Evolutionary conservation across 2,888 invertebrate species (phyloP).

Genomic region (Harpalus rubripes): DNA sequence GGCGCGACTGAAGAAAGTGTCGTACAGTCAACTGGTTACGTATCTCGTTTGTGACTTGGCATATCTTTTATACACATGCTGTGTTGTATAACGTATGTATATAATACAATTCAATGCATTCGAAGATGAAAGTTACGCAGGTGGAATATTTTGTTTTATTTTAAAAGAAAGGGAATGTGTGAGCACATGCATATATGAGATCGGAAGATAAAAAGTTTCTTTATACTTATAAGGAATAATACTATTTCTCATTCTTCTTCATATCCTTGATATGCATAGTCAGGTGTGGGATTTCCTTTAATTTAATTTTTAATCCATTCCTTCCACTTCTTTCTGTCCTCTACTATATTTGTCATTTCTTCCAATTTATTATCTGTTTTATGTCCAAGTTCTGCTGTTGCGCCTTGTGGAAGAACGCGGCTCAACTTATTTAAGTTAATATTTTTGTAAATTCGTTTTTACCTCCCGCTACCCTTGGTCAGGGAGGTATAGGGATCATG

Average conservation of each 20-base stretch:
- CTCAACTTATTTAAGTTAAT: too few species aligned
- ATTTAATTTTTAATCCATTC: too few species aligned
- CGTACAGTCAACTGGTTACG: neutral
- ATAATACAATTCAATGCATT: slow-evolving; percentile 50
- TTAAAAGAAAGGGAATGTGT: slow-evolving; percentile 17
- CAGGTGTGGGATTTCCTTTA: too few species aligned
- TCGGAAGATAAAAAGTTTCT: neutral
- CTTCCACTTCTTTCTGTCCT: too few species aligned
- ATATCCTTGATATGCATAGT: neutral
- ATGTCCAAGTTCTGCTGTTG: too few species aligned
- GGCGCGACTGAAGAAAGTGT: slow-evolving; percentile 12
- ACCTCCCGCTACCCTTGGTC: too few species aligned
- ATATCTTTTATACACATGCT: neutral
- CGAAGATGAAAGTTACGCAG: slow-evolving; percentile 41
- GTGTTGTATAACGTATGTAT: slow-evolving; percentile 56
- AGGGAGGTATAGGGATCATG: too few species aligned
- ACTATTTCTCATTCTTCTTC: neutral
- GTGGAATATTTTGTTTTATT: neutral
- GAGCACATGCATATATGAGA: neutral
- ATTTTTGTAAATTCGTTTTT: too few species aligned
- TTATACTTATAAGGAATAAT: neutral
- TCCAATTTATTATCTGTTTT: too few species aligned
- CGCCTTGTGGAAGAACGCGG: too few species aligned
- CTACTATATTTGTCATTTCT: too few species aligned
- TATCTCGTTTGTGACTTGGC: slow-evolving; percentile 8